Percentiles rank a stretch among this genome's conserved stretches.
Evolutionary conservation across 2,113 vertebrate species (phyloP).

Genomic region (Elephas maximus): DNA sequence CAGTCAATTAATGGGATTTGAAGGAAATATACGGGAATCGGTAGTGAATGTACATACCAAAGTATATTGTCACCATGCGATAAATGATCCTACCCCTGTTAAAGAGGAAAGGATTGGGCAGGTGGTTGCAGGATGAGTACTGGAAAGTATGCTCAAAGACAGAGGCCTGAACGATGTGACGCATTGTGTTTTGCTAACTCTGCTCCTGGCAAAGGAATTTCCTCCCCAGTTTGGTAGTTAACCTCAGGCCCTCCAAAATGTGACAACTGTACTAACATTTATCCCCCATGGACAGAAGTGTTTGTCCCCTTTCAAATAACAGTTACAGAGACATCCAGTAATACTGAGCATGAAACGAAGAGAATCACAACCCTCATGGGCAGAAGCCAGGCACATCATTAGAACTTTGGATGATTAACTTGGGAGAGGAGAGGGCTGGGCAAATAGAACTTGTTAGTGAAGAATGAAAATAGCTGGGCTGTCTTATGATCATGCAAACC

Average conservation of each 20-base stretch:
- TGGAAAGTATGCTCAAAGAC: neutral
- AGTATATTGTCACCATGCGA: neutral
- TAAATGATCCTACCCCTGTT: neutral
- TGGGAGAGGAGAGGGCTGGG: neutral
- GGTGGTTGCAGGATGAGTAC: neutral
- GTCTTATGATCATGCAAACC: neutral
- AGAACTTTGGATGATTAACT: neutral
- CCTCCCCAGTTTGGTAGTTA: neutral
- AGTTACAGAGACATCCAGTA: neutral
- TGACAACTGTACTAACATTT: neutral
- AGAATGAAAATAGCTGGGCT: neutral
- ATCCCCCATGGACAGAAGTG: neutral
- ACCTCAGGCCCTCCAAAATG: neutral
- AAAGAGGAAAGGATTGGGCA: neutral
- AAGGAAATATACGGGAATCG: neutral
- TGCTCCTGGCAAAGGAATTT: neutral
- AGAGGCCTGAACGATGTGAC: neutral
- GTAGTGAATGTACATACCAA: neutral
- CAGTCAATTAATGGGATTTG: neutral
- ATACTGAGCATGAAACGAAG: neutral
- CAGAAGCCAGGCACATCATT: conserved; percentile 18
- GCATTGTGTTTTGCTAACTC: conserved; percentile 32
- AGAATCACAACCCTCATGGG: neutral
- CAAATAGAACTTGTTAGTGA: conserved; percentile 6
- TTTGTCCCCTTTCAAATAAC: neutral